These are phyloP conservation scores for Hassar affinis DNA, from an alignment of 2,113 vertebrate genomes.

Conservation along the genomic window DNA sequence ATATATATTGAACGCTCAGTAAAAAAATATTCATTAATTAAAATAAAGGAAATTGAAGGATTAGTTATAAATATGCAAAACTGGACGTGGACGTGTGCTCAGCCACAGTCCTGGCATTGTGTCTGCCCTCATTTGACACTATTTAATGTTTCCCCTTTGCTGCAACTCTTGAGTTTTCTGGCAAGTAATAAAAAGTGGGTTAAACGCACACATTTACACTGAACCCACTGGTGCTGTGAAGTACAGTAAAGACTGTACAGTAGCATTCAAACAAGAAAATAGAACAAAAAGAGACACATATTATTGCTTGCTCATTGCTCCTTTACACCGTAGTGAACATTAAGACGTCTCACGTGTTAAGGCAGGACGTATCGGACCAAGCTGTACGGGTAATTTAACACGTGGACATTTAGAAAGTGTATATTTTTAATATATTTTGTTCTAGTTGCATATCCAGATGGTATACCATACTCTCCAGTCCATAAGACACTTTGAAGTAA, in stretches of 20 bases:
- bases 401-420: slow-evolving; percentile 17
- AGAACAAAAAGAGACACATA: slow-evolving; percentile 17
- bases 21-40: no score
- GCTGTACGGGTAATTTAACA: slow-evolving; percentile 34
- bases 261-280: slow-evolving; percentile 35
- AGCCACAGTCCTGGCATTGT: neutral
- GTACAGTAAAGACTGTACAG: slow-evolving; percentile 48
- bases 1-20: neutral
- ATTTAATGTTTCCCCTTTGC: slow-evolving; percentile 33
- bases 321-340: slow-evolving; percentile 11
- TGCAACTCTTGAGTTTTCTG: slow-evolving; percentile 28
- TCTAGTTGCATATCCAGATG: slow-evolving; percentile 8
- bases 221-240: slow-evolving; percentile 51
- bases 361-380: slow-evolving; percentile 18
- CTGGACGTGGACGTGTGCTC: neutral
- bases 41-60: neutral
- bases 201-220: slow-evolving; percentile 33
- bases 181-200: slow-evolving; percentile 51
- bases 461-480: slow-evolving; percentile 20
- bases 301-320: slow-evolving; percentile 35
- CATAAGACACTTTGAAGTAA: neutral
- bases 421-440: slow-evolving; percentile 27
- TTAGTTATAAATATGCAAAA: neutral
- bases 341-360: slow-evolving; percentile 4
- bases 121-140: neutral